Conservation (phyloP, 2,113 vertebrate species). For the Laticauda laticaudata region DNA sequence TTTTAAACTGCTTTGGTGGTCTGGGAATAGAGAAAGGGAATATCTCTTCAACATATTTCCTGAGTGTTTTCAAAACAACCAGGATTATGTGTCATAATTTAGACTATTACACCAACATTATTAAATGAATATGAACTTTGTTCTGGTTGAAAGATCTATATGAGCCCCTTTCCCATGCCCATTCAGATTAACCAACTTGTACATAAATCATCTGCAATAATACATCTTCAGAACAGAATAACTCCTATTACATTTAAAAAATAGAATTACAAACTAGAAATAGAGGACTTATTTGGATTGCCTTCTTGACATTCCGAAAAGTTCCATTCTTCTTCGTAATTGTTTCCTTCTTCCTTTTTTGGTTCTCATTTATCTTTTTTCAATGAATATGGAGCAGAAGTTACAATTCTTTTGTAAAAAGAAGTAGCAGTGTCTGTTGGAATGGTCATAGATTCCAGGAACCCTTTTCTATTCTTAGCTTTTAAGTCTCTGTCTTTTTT, state of each 20-base stretch:
- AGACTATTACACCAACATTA: not conserved
- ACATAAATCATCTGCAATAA: slow-evolving; percentile 29
- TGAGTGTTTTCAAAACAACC: not conserved
- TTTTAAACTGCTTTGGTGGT: not conserved
- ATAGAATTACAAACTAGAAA: slow-evolving; percentile 11
- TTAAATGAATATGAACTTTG: not conserved
- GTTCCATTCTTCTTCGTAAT: slow-evolving; percentile 23
- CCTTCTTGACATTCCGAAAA: slow-evolving; percentile 22
- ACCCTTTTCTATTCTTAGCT: slow-evolving; percentile 37
- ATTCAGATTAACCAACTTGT: slow-evolving; percentile 17
- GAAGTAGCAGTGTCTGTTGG: slow-evolving; percentile 30
- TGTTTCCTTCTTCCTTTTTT: slow-evolving; percentile 25
- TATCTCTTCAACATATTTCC: not conserved
- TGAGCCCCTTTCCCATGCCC: not conserved
- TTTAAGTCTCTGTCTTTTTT: slow-evolving; percentile 41
- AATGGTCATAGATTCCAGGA: slow-evolving; percentile 40
- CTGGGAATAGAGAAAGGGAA: not conserved
- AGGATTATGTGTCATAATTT: not conserved
- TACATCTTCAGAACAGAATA: not conserved
- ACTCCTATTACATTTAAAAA: slow-evolving; percentile 8
- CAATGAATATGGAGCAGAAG: slow-evolving; percentile 33
- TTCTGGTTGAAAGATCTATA: not conserved
- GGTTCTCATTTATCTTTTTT: slow-evolving; percentile 44
- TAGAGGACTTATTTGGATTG: slow-evolving; percentile 10
- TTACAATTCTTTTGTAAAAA: slow-evolving; percentile 37